Conservation (phyloP, 2,888 invertebrate genomes). For the Sisyra nigra region DNA sequence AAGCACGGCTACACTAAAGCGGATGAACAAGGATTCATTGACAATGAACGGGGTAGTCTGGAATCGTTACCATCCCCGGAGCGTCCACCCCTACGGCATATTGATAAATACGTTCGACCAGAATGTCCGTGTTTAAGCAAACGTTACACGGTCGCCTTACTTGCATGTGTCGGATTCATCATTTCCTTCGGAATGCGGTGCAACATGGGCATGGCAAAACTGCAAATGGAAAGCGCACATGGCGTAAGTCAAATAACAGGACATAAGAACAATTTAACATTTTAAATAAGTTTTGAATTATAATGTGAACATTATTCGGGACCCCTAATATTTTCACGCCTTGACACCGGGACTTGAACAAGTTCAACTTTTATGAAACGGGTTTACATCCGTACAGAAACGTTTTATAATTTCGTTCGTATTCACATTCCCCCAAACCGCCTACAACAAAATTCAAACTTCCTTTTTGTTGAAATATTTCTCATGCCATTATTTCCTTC, state of each 20-base stretch:
- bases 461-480: too few relatives aligned
- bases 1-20: conserved; percentile 17
- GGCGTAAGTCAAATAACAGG: conserved; percentile 35
- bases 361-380: conserved; percentile 3
- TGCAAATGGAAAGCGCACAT: conserved; percentile 44
- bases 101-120: conserved; percentile 75
- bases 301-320: conserved; percentile 10
- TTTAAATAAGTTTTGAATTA: conserved; percentile 6
- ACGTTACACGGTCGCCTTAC: conserved; percentile 71
- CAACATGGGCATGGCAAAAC: conserved; percentile 96
- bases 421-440: neutral
- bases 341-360: neutral
- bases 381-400: neutral
- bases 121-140: conserved; percentile 77
- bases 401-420: neutral
- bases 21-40: conserved; percentile 11
- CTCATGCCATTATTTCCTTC: too few relatives aligned
- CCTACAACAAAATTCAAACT: too few relatives aligned
- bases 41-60: conserved; percentile 31
- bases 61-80: conserved; percentile 72
- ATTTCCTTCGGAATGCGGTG: conserved; percentile 97
- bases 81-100: conserved; percentile 67
- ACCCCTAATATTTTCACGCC: conserved; percentile 5
- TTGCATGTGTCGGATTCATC: conserved; percentile 80
- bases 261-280: neutral